Percentiles rank a stretch among this genome's conserved stretches.
Conservation (phyloP, 2,113 vertebrate species). For the Coptodon rendalli region DNA sequence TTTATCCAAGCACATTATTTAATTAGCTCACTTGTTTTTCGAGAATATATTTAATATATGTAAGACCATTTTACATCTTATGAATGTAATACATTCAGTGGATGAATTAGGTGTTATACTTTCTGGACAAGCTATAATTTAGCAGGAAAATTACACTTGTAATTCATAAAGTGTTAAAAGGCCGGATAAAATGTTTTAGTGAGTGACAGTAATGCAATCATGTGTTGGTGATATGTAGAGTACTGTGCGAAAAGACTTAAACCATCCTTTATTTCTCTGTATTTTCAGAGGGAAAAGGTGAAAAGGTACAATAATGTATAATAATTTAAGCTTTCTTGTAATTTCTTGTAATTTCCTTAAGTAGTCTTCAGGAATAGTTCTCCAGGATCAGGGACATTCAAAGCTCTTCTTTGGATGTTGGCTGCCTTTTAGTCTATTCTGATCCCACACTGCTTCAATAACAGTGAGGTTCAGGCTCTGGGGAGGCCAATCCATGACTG, state of each 20-base stretch:
- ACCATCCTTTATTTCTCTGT: neutral
- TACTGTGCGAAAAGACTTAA: neutral
- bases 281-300: neutral
- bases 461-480: neutral
- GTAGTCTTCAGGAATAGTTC: neutral
- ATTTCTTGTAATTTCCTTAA: neutral
- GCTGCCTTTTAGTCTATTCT: neutral
- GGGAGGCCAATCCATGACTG: neutral
- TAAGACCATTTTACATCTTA: slow-evolving; percentile 12
- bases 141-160: neutral
- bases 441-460: neutral
- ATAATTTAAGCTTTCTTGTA: neutral
- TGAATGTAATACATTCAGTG: neutral
- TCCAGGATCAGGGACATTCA: neutral
- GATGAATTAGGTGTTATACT: neutral
- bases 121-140: neutral
- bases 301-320: neutral
- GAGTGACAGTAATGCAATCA: neutral
- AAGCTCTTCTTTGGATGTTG: neutral
- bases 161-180: neutral
- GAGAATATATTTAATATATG: neutral
- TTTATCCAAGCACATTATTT: slow-evolving; percentile 22
- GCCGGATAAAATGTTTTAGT: neutral
- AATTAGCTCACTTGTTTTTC: slow-evolving; percentile 17
- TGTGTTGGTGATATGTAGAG: neutral